phyloP scores from a whole-genome alignment of 1,140 invertebrate species.

The Bombus turneri region DNA sequence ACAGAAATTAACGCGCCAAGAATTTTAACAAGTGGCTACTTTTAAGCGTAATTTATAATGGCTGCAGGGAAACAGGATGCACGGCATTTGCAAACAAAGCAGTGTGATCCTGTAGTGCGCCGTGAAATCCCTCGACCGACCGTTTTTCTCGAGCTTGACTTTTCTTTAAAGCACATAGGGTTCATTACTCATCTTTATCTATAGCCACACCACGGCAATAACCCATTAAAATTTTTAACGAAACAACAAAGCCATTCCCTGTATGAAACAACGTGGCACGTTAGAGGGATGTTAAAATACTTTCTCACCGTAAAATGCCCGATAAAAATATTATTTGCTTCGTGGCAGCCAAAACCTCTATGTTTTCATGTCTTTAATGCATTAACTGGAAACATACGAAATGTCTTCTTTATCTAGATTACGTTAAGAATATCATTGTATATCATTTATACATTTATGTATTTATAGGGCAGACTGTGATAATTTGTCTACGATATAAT shows the following conservation, averaged over 20 bases:
- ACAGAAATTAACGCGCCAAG: background rate
- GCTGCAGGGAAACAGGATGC: background rate
- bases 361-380: background rate
- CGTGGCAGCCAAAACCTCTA: background rate
- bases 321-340: background rate
- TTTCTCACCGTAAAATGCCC: background rate
- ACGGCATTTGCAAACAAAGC: background rate
- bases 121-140: background rate
- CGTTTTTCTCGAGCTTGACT: background rate
- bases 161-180: background rate
- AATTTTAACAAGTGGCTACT: background rate
- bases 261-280: background rate
- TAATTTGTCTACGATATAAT: background rate
- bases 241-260: background rate
- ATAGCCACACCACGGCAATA: background rate
- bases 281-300: background rate
- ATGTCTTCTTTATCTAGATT: background rate
- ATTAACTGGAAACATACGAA: background rate
- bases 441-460: background rate
- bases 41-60: slow-evolving; percentile 16
- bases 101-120: background rate
- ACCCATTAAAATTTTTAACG: slow-evolving; percentile 13
- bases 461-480: background rate
- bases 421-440: background rate
- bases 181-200: slow-evolving; percentile 6